Evolutionary conservation across 2,113 vertebrate species (phyloP).

Genomic region (mouse (Mus musculus)): GRCm39 chr7:117484501-117485000

Average conservation of each 20-base stretch:
- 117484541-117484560: background rate
- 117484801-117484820: too few species aligned
- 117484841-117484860: too few species aligned
- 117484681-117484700: rapidly evolving
- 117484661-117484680: background rate
- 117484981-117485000: background rate
- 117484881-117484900: background rate
- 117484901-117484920: background rate
- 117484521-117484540: rapidly evolving
- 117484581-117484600: background rate
- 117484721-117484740: background rate
- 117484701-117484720: background rate
- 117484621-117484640: background rate
- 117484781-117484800: background rate
- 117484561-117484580: background rate
- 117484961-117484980: background rate
- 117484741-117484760: background rate
- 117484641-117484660: background rate
- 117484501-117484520: background rate
- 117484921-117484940: background rate
- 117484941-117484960: background rate
- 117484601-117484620: background rate
- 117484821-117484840: background rate
- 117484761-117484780: background rate
- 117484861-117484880: background rate